phyloP scores from a whole-genome alignment of 2,113 vertebrate species.

The Malurus melanocephalus region DNA sequence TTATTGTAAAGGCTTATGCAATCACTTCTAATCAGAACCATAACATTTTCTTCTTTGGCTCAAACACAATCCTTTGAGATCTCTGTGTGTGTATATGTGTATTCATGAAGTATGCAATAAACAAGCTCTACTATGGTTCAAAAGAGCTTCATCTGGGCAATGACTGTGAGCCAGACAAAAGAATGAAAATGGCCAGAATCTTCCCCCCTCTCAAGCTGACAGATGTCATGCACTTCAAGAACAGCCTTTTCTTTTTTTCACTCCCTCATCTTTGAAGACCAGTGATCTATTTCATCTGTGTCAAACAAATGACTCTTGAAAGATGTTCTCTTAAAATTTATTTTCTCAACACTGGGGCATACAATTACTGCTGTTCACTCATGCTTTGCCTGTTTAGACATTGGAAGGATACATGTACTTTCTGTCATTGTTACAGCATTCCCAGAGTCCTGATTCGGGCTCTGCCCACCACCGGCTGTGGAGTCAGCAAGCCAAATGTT shows the following conservation, averaged over 20 bases:
- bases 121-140: neutral
- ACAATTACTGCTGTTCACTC: constrained; percentile 8
- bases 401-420: neutral
- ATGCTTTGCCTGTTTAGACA: neutral
- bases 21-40: neutral
- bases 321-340: neutral
- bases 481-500: neutral
- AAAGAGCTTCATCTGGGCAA: neutral
- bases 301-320: constrained; percentile 12
- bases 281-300: neutral
- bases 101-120: neutral
- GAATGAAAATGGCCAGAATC: neutral
- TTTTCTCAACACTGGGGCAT: neutral
- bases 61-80: neutral
- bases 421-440: neutral
- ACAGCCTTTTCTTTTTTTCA: neutral
- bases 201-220: neutral
- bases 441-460: accelerated
- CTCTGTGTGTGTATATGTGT: accelerated
- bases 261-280: neutral
- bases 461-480: neutral
- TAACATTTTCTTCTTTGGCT: neutral
- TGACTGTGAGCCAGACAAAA: neutral
- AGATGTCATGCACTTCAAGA: neutral
- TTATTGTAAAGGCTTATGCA: neutral